These are phyloP conservation scores for Odontocerum albicorne DNA, from an alignment of 2,888 invertebrate species.

Conservation along the genomic window DNA sequence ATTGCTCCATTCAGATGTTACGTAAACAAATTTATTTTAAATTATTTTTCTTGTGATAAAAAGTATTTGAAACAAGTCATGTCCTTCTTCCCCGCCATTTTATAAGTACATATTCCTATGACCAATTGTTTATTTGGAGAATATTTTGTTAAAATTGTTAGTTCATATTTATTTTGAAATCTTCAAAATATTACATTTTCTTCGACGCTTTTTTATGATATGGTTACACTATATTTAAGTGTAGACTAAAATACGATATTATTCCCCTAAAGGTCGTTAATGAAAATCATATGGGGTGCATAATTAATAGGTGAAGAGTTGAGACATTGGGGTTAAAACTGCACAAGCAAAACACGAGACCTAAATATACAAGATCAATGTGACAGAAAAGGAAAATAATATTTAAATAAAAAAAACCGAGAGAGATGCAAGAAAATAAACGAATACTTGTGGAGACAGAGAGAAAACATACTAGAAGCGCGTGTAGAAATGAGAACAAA, in stretches of 20 bases:
- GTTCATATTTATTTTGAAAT: too few species aligned
- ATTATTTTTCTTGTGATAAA: too few species aligned
- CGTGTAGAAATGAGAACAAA: neutral
- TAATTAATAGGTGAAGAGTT: constrained; percentile 16
- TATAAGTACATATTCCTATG: too few species aligned
- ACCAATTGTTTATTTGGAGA: too few species aligned
- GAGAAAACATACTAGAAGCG: constrained; percentile 4
- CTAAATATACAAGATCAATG: neutral
- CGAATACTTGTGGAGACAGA: constrained; percentile 5
- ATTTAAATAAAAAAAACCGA: constrained; percentile 7
- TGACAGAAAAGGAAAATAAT: neutral
- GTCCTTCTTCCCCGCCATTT: too few species aligned
- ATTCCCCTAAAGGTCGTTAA: neutral
- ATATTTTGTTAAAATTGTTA: too few species aligned
- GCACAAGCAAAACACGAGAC: neutral
- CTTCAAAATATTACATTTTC: too few species aligned
- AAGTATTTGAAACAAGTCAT: too few species aligned
- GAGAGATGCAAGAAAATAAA: constrained; percentile 11
- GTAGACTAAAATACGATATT: neutral
- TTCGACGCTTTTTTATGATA: too few species aligned
- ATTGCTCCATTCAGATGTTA: too few species aligned
- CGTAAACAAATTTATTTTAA: too few species aligned
- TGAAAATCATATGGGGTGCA: constrained; percentile 19
- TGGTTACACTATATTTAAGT: too few species aligned
- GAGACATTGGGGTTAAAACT: constrained; percentile 7